phyloP scores from a whole-genome alignment of 2,797 vertebrate genomes.

The Limnodromus scolopaceus region DNA sequence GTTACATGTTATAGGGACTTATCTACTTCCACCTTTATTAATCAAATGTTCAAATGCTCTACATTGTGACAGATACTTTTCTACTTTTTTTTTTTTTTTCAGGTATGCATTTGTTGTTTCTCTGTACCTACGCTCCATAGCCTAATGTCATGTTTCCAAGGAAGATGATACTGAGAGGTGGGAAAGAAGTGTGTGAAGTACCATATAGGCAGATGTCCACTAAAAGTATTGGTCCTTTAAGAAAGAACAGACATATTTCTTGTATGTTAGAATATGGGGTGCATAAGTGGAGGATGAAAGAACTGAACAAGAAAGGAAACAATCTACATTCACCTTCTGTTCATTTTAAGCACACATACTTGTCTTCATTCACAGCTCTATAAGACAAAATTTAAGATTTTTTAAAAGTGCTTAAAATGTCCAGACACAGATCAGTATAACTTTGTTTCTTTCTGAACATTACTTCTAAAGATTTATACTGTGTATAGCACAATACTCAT shows the following conservation, averaged over 20 bases:
- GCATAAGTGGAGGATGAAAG: rapidly evolving
- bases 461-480: not conserved
- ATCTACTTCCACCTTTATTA: not conserved
- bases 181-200: not conserved
- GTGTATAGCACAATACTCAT: rapidly evolving
- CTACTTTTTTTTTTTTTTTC: not conserved
- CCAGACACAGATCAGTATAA: not conserved
- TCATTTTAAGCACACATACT: not conserved
- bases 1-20: not conserved
- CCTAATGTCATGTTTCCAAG: not conserved
- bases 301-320: not conserved
- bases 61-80: not conserved
- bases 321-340: not conserved
- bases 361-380: not conserved
- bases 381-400: not conserved
- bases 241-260: not conserved
- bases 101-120: not conserved
- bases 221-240: not conserved
- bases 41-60: not conserved
- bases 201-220: not conserved
- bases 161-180: not conserved
- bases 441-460: not conserved
- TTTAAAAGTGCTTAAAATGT: not conserved
- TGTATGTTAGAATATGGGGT: not conserved
- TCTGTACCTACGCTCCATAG: not conserved